Base-by-base conservation (phyloP, 1,140 invertebrate genomes). In the Dendrolimus kikuchii region DNA sequence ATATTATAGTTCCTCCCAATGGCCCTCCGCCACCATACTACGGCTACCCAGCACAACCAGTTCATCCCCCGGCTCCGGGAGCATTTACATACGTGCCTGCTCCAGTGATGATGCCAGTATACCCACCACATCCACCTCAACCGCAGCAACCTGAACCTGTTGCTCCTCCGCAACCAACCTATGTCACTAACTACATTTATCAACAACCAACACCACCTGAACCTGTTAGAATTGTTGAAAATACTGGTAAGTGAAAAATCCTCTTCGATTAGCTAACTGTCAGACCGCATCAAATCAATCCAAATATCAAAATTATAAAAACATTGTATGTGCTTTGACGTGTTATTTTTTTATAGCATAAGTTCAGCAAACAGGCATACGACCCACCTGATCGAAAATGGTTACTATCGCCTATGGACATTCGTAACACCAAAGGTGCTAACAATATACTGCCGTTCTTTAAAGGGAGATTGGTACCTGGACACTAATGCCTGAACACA, bases 41-140 rank as follows among this genome's bases (percentile, higher is more conserved):
- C 45, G 70, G 72, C 0, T 74, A 77, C 45, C 66, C 68, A 0
- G 67, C 9, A 6, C 7, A 38, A 2, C 41, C 4, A 43, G 38
- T 38, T n/a, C 41, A 5, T 68, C 66, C 0, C 0, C 71, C 73
- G 6, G 52, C 58, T 0, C 64, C 62, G 5, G 64, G 68, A 4
- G 65, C 55, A 1, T 73, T 66, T 50, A 52, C 73, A 7, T 83
- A 76, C 54, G 61, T 85, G 8, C 80, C 77, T 0, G 44, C 77
- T 0, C 76, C 79, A 0, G 71, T 82, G 7, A 71, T 78, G 65
- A 73, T 80, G 69, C 77, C 78, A 0, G 36, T 71, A 41, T 82
- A 79, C 52, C 76, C 74, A 0, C 67, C 60, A 5, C 61, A 59
- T 7, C 44, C 58, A 39, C 6, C 55, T 10, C 52, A 60, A 42